A percentile compares a stretch with the other conserved stretches of the same genome.
Evolutionary conservation across 2,113 vertebrate genomes (phyloP).

Genomic region (Esox niger): DNA sequence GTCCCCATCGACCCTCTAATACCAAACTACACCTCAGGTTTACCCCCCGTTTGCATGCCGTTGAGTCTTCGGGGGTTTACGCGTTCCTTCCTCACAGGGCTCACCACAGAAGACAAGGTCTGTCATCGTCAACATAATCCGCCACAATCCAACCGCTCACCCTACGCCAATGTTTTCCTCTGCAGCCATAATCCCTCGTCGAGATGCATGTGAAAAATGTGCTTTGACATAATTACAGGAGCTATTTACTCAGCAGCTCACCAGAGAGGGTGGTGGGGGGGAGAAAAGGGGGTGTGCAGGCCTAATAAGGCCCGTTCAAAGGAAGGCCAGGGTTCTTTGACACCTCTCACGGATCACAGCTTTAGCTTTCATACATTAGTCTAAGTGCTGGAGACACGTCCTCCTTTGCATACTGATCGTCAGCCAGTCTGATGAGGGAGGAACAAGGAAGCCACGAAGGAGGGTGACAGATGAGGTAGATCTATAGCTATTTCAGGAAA

Average conservation of each 20-base stretch:
- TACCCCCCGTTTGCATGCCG: neutral
- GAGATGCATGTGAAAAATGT: neutral
- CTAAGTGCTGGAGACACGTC: slow-evolving; percentile 10
- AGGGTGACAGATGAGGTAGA: neutral
- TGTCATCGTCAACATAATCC: slow-evolving; percentile 13
- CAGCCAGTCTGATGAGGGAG: neutral
- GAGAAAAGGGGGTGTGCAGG: neutral
- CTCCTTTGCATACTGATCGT: slow-evolving; percentile 12
- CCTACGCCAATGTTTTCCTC: slow-evolving; percentile 4
- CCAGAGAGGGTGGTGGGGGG: neutral
- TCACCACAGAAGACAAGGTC: slow-evolving; percentile 5
- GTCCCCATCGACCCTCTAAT: neutral
- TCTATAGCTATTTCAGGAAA: too few relatives aligned
- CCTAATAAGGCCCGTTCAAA: slow-evolving; percentile 16
- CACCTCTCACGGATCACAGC: slow-evolving; percentile 22
- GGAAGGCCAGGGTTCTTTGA: slow-evolving; percentile 1
- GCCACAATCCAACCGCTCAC: neutral
- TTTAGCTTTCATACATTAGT: slow-evolving; percentile 19
- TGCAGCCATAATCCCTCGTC: slow-evolving; percentile 13
- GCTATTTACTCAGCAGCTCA: slow-evolving; percentile 21
- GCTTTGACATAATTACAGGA: slow-evolving; percentile 13
- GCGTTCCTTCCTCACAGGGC: neutral
- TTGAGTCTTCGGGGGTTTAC: neutral
- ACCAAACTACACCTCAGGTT: neutral
- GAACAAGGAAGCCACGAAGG: neutral